phyloP scores from a whole-genome alignment of 2,797 vertebrate species.

The Channallabes apus region DNA sequence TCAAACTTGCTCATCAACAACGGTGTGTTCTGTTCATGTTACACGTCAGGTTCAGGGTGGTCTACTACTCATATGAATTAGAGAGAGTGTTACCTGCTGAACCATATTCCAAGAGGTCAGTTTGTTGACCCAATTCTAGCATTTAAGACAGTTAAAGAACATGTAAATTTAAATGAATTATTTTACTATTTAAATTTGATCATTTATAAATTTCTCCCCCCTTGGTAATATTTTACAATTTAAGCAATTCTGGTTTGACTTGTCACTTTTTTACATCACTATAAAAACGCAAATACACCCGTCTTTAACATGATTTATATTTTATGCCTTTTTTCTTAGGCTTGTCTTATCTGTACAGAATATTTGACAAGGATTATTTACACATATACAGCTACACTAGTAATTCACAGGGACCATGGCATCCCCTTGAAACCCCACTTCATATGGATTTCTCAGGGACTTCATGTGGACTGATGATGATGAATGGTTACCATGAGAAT shows the following conservation, averaged over 20 bases:
- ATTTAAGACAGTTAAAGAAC: not conserved
- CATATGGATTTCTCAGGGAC: not conserved
- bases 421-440: not conserved
- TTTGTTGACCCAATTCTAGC: not conserved
- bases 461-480: not conserved
- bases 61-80: no score
- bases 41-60: not conserved
- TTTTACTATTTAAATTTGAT: not conserved
- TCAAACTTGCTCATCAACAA: not conserved
- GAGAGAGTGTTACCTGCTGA: not conserved
- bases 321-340: not conserved
- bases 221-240: not conserved
- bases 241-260: not conserved
- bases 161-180: not conserved
- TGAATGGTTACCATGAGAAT: not conserved
- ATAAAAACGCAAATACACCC: not conserved
- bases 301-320: not conserved
- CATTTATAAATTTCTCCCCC: not conserved
- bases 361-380: not conserved
- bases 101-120: not conserved
- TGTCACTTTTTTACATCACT: no score
- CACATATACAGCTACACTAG: no score
- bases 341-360: not conserved
- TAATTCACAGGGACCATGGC: not conserved
- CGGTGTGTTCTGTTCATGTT: not conserved